Conservation (phyloP, 2,113 vertebrate species). For the Zootoca vivipara region DNA sequence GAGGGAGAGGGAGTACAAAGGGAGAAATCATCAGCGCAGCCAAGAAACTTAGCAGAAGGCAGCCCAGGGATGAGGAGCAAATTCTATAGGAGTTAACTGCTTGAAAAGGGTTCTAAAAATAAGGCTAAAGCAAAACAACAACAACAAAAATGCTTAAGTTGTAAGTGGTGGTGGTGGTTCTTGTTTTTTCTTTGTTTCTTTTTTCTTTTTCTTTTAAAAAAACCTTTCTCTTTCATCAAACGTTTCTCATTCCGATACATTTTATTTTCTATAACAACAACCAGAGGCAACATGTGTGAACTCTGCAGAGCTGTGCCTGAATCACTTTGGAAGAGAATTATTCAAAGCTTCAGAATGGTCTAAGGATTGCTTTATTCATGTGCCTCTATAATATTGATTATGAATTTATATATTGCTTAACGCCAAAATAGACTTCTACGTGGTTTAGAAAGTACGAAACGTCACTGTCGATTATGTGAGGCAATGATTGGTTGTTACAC, state of each 20-base stretch:
- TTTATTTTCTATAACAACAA: neutral
- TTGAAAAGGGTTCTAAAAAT: constrained; percentile 29
- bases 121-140: constrained; percentile 23
- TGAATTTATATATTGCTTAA: too few species aligned
- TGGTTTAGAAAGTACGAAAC: too few species aligned
- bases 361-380: neutral
- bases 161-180: too few species aligned
- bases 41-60: constrained; percentile 32
- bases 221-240: neutral
- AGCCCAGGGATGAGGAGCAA: constrained; percentile 22
- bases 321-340: neutral
- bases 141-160: too few species aligned
- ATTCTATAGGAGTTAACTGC: constrained; percentile 48
- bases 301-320: neutral
- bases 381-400: neutral
- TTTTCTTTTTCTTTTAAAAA: neutral
- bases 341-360: neutral
- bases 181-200: too few species aligned
- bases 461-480: too few species aligned
- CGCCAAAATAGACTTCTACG: too few species aligned
- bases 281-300: neutral
- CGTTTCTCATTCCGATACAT: neutral
- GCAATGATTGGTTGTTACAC: too few species aligned
- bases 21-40: constrained; percentile 30
- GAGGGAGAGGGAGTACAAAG: constrained; percentile 39